These are phyloP conservation scores for Lithodes maja DNA, from an alignment of 2,888 invertebrate genomes.

Conservation along the genomic window DNA sequence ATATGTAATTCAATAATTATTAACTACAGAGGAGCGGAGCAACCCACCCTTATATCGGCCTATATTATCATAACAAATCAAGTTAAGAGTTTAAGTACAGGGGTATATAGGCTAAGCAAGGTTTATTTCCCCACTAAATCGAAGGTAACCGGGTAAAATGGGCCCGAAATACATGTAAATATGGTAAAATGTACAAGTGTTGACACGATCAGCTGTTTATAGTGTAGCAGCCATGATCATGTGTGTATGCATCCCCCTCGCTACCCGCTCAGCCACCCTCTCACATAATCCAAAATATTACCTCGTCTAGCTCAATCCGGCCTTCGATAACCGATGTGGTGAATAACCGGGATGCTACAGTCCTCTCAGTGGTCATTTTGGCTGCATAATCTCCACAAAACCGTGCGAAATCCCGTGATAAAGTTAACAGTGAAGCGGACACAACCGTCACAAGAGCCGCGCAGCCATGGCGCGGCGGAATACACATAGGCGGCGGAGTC, in stretches of 20 bases:
- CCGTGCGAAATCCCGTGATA: constrained; percentile 55
- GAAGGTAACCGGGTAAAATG: neutral
- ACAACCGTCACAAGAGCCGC: constrained; percentile 65
- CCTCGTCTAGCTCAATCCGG: constrained; percentile 69
- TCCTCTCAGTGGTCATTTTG: constrained; percentile 69
- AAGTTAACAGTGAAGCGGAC: constrained; percentile 28
- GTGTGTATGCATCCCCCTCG: constrained; percentile 36
- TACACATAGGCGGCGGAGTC: constrained; percentile 44
- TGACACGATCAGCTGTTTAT: constrained; percentile 70
- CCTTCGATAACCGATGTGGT: constrained; percentile 70
- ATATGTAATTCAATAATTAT: neutral
- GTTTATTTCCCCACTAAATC: neutral
- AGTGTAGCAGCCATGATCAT: constrained; percentile 52
- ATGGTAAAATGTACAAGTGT: constrained; percentile 7
- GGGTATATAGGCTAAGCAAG: neutral
- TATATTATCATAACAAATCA: neutral
- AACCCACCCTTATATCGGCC: neutral
- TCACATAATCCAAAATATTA: constrained; percentile 40
- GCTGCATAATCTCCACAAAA: constrained; percentile 63
- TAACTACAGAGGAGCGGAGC: neutral
- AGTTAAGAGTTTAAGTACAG: neutral
- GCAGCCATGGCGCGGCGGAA: constrained; percentile 70
- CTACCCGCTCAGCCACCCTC: constrained; percentile 5
- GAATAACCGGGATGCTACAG: constrained; percentile 69
- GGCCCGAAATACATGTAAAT: neutral